Conservation (phyloP, 2,113 vertebrate species). For the Typhlomys cinereus region DNA sequence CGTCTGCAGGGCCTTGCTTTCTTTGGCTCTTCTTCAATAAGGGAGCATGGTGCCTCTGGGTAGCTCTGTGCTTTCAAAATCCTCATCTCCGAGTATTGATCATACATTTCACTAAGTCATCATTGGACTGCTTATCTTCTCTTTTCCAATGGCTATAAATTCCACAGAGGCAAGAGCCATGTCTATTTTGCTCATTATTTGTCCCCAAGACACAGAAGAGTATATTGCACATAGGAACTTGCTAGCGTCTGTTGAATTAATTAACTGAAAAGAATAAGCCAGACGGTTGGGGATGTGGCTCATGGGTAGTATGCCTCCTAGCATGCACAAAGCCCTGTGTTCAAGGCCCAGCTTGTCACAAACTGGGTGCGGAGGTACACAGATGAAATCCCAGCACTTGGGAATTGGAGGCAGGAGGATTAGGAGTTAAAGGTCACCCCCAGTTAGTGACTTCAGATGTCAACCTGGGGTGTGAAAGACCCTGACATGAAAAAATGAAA, state of each 20-base stretch:
- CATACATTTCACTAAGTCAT: not conserved
- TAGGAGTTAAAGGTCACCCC: not conserved
- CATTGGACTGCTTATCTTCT: not conserved
- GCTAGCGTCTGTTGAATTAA: constrained; percentile 7
- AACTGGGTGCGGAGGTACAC: not conserved
- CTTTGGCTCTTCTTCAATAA: not conserved
- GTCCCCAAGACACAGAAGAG: not conserved
- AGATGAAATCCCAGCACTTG: not conserved
- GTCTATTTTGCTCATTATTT: no score
- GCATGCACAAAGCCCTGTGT: not conserved
- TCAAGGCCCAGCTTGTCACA: no score
- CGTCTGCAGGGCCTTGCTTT: not conserved
- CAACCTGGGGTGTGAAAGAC: no score
- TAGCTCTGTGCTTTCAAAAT: not conserved
- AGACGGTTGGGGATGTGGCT: no score
- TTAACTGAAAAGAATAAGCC: not conserved
- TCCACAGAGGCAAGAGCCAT: not conserved
- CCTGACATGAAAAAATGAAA: not conserved
- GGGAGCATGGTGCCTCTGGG: not conserved
- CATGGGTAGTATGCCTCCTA: not conserved
- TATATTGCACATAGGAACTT: not conserved
- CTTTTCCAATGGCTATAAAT: not conserved
- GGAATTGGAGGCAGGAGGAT: not conserved
- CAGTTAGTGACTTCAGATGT: not conserved
- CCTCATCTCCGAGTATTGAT: not conserved